These are phyloP conservation scores for Rhamnusium bicolor DNA, from an alignment of 2,888 invertebrate species.

Conservation along the genomic window DNA sequence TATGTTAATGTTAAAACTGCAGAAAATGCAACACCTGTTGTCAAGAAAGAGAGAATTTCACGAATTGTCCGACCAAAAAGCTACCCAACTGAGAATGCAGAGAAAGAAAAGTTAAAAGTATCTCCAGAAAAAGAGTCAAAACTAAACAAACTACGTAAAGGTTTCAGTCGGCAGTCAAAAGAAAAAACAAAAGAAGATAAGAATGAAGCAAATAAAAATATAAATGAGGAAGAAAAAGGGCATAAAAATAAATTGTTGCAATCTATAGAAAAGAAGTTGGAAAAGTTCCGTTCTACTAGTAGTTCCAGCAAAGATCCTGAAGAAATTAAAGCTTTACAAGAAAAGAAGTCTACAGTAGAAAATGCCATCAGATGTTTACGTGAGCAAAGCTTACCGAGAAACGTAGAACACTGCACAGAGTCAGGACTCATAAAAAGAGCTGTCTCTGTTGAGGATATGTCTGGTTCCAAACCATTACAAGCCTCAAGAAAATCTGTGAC, in stretches of 20 bases:
- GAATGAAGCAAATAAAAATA: conserved; percentile 60
- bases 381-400: conserved; percentile 79
- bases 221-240: conserved; percentile 62
- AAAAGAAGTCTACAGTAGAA: conserved; percentile 70
- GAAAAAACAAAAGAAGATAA: conserved; percentile 63
- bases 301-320: conserved; percentile 70
- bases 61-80: conserved; percentile 75
- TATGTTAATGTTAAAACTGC: conserved; percentile 61
- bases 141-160: conserved; percentile 61
- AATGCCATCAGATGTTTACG: conserved; percentile 76
- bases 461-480: conserved; percentile 71
- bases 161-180: conserved; percentile 58
- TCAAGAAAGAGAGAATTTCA: conserved; percentile 69
- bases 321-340: conserved; percentile 54
- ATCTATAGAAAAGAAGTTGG: conserved; percentile 84
- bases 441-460: conserved; percentile 81
- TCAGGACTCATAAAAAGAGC: conserved; percentile 81
- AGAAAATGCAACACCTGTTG: conserved; percentile 46
- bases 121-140: conserved; percentile 75
- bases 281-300: conserved; percentile 75
- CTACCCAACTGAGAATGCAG: conserved; percentile 71
- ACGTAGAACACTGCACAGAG: conserved; percentile 73
- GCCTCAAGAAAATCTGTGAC: conserved; percentile 80
- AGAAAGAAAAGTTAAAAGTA: conserved; percentile 43
- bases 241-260: conserved; percentile 77